Percentiles rank a stretch among this genome's conserved stretches.
Evolutionary conservation across 2,797 vertebrate species (phyloP).

Genomic region (Poecilia gillii): DNA sequence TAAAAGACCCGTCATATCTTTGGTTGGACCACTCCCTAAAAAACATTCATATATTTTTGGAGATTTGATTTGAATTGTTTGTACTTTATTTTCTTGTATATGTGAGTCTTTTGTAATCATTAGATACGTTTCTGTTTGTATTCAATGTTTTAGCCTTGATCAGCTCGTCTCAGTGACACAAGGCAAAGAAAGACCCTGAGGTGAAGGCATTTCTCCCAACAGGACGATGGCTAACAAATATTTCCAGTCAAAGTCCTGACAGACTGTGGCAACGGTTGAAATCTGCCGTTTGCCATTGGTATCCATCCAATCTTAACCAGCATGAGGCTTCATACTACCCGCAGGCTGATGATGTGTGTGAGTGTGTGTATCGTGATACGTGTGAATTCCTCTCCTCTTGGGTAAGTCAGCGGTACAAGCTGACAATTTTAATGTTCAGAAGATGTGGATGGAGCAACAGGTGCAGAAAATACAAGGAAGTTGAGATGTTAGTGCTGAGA

Average conservation of each 20-base stretch:
- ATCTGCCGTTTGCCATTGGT: background rate
- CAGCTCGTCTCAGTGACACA: background rate
- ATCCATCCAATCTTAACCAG: background rate
- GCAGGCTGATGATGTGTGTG: too few species aligned
- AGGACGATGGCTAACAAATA: constrained; percentile 57
- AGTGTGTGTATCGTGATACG: too few species aligned
- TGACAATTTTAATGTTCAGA: too few species aligned
- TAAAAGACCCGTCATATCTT: too few species aligned
- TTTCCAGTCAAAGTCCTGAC: constrained; percentile 43
- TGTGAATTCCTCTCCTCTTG: too few species aligned
- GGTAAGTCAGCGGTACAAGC: too few species aligned
- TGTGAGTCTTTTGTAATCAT: background rate
- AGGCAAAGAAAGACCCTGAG: background rate
- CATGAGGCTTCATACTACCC: background rate
- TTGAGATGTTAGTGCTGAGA: background rate
- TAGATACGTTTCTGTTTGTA: background rate
- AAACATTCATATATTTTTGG: background rate
- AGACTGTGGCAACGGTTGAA: background rate
- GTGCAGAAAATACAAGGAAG: background rate
- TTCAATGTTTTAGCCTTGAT: background rate
- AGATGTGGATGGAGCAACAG: background rate
- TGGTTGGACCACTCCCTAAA: background rate
- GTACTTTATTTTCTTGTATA: background rate
- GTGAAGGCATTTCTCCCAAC: constrained; percentile 64
- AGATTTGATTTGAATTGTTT: background rate